Conservation (phyloP, 2,113 vertebrate species). For the Todiramphus saurophagus region DNA sequence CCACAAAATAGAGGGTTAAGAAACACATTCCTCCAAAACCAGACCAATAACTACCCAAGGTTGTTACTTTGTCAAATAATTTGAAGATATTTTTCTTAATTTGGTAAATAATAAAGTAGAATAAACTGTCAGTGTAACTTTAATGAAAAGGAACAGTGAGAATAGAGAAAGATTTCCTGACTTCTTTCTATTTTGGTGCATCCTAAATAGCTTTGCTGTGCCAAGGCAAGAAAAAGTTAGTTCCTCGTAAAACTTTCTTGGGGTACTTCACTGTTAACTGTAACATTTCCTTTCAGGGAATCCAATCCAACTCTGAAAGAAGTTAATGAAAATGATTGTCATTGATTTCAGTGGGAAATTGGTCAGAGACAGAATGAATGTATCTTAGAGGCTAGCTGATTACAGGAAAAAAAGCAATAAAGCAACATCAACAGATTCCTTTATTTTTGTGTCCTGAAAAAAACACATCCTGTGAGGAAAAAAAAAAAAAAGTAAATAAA, state of each 20-base stretch:
- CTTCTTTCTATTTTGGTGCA: background rate
- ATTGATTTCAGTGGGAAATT: conserved; percentile 15
- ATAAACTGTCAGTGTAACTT: background rate
- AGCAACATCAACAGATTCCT: conserved; percentile 8
- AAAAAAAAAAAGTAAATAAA: background rate
- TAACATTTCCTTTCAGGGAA: conserved; percentile 6
- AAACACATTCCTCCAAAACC: background rate
- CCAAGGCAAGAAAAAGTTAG: background rate
- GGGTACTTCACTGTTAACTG: conserved; percentile 9
- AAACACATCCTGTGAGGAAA: conserved; percentile 19
- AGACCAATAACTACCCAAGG: background rate
- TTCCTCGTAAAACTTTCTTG: background rate
- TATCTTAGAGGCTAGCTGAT: background rate
- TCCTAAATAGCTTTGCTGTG: background rate
- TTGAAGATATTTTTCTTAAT: background rate
- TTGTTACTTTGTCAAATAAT: background rate
- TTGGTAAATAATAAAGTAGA: background rate
- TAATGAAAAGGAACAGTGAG: background rate
- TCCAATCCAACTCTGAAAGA: background rate
- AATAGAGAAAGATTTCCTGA: background rate
- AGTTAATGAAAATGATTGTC: conserved; percentile 28
- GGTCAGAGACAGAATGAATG: background rate
- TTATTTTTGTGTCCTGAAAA: conserved; percentile 42
- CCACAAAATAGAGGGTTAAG: background rate
- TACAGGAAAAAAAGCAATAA: background rate